Evolutionary conservation across 2,113 vertebrate genomes (phyloP).

Genomic region (Hydrolagus affinis): DNA sequence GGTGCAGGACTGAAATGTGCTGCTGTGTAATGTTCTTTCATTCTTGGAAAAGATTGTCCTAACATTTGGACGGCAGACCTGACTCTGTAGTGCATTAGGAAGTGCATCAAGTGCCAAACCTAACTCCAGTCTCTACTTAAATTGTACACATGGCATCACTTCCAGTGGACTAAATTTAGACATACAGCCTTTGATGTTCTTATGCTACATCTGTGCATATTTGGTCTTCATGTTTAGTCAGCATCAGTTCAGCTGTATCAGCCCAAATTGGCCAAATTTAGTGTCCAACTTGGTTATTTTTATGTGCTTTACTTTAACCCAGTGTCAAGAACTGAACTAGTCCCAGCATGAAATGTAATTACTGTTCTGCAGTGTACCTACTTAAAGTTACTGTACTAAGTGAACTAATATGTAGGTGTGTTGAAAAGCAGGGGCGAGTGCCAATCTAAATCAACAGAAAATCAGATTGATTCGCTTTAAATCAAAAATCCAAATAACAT

Average conservation of each 20-base stretch:
- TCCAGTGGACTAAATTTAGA: slow-evolving; percentile 19
- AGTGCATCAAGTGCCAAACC: neutral
- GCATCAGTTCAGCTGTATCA: neutral
- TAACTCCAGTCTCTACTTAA: neutral
- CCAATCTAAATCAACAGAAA: neutral
- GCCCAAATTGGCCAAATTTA: slow-evolving; percentile 18
- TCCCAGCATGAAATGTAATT: neutral
- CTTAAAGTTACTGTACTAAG: neutral
- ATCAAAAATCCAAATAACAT: neutral
- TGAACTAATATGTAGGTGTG: neutral
- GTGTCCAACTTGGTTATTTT: slow-evolving; percentile 11
- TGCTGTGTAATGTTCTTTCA: neutral
- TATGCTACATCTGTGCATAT: slow-evolving; percentile 18
- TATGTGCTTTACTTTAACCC: neutral
- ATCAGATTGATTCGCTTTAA: neutral
- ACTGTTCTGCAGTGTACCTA: neutral
- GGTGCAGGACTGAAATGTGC: neutral
- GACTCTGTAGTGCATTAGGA: neutral
- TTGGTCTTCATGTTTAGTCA: slow-evolving; percentile 25
- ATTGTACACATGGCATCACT: slow-evolving; percentile 14
- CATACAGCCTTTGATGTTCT: slow-evolving; percentile 12
- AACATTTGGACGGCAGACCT: slow-evolving; percentile 14
- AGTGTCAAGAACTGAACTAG: slow-evolving; percentile 11
- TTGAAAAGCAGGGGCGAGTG: neutral
- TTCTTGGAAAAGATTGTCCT: neutral